Base-by-base conservation (phyloP, 1,140 invertebrate genomes). In the Liolophura sinensis region DNA sequence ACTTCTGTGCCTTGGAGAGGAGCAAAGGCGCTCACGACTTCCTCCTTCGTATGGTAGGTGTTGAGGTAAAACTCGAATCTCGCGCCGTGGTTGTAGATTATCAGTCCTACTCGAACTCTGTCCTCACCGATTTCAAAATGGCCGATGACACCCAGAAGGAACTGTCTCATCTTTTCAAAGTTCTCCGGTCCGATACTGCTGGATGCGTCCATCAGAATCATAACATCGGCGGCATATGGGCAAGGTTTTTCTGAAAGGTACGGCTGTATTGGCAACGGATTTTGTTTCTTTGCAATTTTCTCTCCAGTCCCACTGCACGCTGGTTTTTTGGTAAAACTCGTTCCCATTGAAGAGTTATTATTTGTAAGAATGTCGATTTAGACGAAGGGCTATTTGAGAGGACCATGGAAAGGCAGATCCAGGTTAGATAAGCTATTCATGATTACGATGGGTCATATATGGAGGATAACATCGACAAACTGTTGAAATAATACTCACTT, bases 141-240 rank as follows among this genome's bases (percentile, higher is more conserved):
- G 12, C 46, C 18, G 15, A 74, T 57, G 50, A 77, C 67, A 46
- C 68, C 40, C 62, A 75, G 75, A 9, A 71, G 47, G 40, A 77
- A 78, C 22, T 73, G 54, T 40, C 73, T 47, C 67, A 76, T 69
- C 20, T 55, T 24, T 59, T 63, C 49, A 62, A 75, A 79, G 48
- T 77, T 75, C 18, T 57, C 49, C 62, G 61, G 52, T n/a, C 67
- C 68, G 51, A 78, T 70, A 46, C 76, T 78, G n/a, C 73, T 70
- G 14, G 78, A 79, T 14, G 76, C 68, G 52, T 79, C 78, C 60
- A 79, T 66, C 20, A 79, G 60, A 40, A 79, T 64, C 0, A 79
- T 71, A 14, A 79, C 40, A 83, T 86, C 69, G 25, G 70, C 16
- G 46, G n/a, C 24, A 46, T 31, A 62, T 9, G 40, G 31, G 4